Base-by-base conservation (phyloP, 2,797 vertebrate genomes). In the Megaceryle alcyon region DNA sequence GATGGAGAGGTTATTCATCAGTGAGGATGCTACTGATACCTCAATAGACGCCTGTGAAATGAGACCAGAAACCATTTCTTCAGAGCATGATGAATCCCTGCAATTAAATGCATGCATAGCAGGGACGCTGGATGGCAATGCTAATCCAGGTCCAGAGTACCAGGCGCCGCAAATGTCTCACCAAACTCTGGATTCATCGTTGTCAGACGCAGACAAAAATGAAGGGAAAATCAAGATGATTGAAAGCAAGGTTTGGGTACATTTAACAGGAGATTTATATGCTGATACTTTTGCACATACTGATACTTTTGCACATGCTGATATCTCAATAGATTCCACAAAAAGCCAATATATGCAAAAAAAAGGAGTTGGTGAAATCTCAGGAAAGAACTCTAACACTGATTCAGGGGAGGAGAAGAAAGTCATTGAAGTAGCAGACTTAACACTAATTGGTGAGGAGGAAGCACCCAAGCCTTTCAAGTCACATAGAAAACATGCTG, bases 111-210 rank as follows among this genome's bases (percentile, higher is more conserved):
- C 26, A 29, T 7, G 46, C 41, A 37, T 49, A 82, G 68, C 88
- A 73, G 96, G 95, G 81, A 79, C 37, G 0, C 60, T 98, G 83
- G 98, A 98, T 95, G 90, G 97, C 82, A 98, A 98, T 78, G 97
- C 97, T 90, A 98, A 98, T 88, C 96, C 97, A 92, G 94, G 96
- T 87, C 61, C 39, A 4, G 69, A 80, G 59, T 90, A 77, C 56
- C 82, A 68, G 48, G 82, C 33, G 14, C 78, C 5, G 1, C 85
- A 96, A 90, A 88, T 7, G 48, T 63, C 85, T 80, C 86, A 51
- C 80, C 90, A 91, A 76, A 96, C 79, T 88, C 66, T 75, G 64
- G 92, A 89, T 76, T 95, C 94, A 39, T 57, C 73, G 82, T 83
- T 82, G 37, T 56, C 90, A 94, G 78, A 80, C 2, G 14, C 60